Conservation (phyloP, 2,888 invertebrate genomes). For the Anagyrus pseudococci region DNA sequence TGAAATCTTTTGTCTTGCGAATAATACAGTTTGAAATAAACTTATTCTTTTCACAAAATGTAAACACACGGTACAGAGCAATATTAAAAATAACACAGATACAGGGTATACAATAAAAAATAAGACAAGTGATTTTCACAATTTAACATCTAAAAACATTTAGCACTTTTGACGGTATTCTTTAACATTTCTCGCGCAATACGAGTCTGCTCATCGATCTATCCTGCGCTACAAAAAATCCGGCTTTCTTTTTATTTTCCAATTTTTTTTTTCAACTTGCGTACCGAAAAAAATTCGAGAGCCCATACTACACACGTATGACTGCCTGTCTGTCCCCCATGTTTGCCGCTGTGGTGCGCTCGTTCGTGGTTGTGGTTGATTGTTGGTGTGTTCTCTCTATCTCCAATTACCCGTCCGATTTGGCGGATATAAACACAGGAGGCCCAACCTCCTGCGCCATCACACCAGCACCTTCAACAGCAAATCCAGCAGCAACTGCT, state of each 20-base stretch:
- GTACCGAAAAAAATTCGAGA: constrained; percentile 52
- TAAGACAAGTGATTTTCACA: too few relatives aligned
- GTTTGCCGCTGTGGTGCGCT: constrained; percentile 60
- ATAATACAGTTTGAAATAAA: too few relatives aligned
- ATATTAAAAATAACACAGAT: too few relatives aligned
- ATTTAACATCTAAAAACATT: too few relatives aligned
- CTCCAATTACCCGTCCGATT: constrained; percentile 43
- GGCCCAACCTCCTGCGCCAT: constrained; percentile 61
- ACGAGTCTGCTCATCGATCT: too few relatives aligned
- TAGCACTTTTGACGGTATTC: too few relatives aligned
- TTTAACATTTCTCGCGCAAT: background rate
- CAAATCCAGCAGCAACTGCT: constrained; percentile 63
- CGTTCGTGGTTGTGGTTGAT: constrained; percentile 63
- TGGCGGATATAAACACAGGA: constrained; percentile 51
- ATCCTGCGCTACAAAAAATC: too few relatives aligned
- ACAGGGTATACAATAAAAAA: too few relatives aligned
- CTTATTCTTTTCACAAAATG: too few relatives aligned
- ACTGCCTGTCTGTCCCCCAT: constrained; percentile 63
- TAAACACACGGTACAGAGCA: too few relatives aligned
- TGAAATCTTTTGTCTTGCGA: too few relatives aligned
- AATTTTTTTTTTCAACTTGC: constrained; percentile 26
- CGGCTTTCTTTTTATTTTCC: background rate
- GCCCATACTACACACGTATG: constrained; percentile 61
- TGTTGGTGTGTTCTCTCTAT: constrained; percentile 62
- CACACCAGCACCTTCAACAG: constrained; percentile 62